Evolutionary conservation across 2,888 invertebrate genomes (phyloP), one percentile per base, ranked within the genome.

Genomic region (Anagyrus pseudococci): DNA sequence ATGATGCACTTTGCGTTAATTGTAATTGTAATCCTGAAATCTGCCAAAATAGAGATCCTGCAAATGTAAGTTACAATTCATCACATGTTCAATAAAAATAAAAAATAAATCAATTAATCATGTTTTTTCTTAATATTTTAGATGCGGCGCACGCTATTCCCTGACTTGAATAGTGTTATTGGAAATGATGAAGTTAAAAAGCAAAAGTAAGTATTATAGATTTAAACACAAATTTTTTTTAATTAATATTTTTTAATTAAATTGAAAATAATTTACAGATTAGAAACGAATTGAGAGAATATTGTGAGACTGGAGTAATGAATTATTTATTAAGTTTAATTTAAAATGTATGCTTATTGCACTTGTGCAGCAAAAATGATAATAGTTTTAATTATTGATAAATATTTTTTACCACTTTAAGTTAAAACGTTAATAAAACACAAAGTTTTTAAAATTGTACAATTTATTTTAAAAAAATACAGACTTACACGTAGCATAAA

Each of bases 21-120:
- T 89, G 89, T 70, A 83, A 85, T 52, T 89, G 89, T 65, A 81
- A 82, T 69, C 69, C 76, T 0, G 79, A 76, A 8, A 71, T 77
- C 0, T 88, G 84, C 66, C 63, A 73, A 43, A 84, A 84, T 67
- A 76, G 67, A 61, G 71, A 74, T 40, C 48, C 19, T 4, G 59
- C 60, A 29, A 40, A 43, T 44, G 69, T 69, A 58, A 56, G 67
- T 26, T 17, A 33, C 15, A 41, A n/a, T 33, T 33, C 52, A 40
- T 40, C 22, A 17, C 10, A 29, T 13, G 40, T 47, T 43, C 7
- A 37, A 37, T 29, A 44, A 26, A 41, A 29, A 33, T 17, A 26
- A 48, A 25, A 29, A 40, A 15, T 37, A 25, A 25, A 29, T 29
- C 10, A 33, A 53, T 6, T 17, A 26, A 25, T 53, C 22, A 52